Conservation (phyloP, 2,888 invertebrate species). For the Dendrolimus pini region DNA sequence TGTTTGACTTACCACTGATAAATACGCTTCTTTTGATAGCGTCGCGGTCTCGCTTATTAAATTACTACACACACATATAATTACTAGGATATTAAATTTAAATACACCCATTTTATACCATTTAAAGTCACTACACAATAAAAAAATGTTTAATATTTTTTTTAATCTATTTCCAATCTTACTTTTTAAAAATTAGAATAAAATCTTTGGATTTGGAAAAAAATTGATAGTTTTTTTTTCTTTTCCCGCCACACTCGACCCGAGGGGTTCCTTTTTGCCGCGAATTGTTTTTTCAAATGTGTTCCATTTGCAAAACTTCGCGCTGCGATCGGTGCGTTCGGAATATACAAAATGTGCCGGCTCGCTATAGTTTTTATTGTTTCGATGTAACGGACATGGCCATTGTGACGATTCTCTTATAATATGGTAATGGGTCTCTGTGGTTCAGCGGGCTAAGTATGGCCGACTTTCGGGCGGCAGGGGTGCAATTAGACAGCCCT, state of each 20-base stretch:
- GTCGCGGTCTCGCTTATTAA: constrained; percentile 23
- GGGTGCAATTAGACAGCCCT: too few species aligned
- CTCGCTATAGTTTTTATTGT: not conserved
- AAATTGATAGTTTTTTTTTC: too few species aligned
- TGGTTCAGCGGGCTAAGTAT: too few species aligned
- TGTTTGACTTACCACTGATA: constrained; percentile 33
- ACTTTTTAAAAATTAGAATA: too few species aligned
- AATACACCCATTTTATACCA: constrained; percentile 7
- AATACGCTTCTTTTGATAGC: constrained; percentile 27
- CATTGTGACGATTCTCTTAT: not conserved
- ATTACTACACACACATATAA: constrained; percentile 20
- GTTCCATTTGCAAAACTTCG: not conserved
- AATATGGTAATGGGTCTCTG: not conserved
- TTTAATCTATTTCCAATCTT: too few species aligned
- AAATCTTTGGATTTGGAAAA: too few species aligned
- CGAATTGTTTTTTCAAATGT: not conserved
- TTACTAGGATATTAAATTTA: constrained; percentile 5
- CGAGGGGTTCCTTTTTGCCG: not conserved
- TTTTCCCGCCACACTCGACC: not conserved
- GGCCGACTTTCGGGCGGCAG: too few species aligned
- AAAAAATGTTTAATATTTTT: too few species aligned
- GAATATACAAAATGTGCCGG: not conserved
- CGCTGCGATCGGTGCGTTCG: constrained; percentile 3
- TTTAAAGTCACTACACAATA: too few species aligned
- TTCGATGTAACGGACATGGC: not conserved